Evolutionary conservation across 2,888 invertebrate species (phyloP).

Genomic region (Cheilosia impressa): DNA sequence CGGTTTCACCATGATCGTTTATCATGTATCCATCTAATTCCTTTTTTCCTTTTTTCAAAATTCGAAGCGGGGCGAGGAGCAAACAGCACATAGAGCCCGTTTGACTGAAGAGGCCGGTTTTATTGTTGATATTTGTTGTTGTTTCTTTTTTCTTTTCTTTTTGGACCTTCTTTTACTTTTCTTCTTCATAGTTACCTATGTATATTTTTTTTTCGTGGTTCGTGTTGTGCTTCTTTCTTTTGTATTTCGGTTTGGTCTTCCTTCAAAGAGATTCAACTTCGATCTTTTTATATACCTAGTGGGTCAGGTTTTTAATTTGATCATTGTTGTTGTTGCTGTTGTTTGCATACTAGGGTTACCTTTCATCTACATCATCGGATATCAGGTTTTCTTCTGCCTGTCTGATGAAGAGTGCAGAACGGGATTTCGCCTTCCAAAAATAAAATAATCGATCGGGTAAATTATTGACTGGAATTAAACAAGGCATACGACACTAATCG

Average conservation of each 20-base stretch:
- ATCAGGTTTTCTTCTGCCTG: constrained; percentile 53
- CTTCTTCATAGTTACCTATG: neutral
- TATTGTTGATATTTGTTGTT: constrained; percentile 46
- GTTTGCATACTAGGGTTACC: neutral
- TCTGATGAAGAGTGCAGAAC: constrained; percentile 2
- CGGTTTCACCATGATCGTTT: constrained; percentile 15
- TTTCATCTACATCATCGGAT: constrained; percentile 23
- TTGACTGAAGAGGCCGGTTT: constrained; percentile 69
- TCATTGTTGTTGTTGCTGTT: constrained; percentile 37
- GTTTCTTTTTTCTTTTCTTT: constrained; percentile 34
- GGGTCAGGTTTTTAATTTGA: constrained; percentile 59
- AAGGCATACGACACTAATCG: neutral
- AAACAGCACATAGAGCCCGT: constrained; percentile 27
- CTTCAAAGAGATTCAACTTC: constrained; percentile 35
- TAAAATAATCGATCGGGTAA: neutral
- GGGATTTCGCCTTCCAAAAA: constrained; percentile 33
- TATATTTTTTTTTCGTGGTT: constrained; percentile 34
- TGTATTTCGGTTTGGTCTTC: constrained; percentile 33
- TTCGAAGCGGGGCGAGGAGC: constrained; percentile 46
- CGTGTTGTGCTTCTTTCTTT: constrained; percentile 54
- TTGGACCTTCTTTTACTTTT: constrained; percentile 14
- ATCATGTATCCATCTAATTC: neutral
- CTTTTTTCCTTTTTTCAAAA: constrained; percentile 38
- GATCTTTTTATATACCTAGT: constrained; percentile 49
- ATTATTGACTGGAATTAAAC: constrained; percentile 53